Evolutionary conservation across 2,797 vertebrate species (phyloP).

Genomic region (Amazona finschi): DNA sequence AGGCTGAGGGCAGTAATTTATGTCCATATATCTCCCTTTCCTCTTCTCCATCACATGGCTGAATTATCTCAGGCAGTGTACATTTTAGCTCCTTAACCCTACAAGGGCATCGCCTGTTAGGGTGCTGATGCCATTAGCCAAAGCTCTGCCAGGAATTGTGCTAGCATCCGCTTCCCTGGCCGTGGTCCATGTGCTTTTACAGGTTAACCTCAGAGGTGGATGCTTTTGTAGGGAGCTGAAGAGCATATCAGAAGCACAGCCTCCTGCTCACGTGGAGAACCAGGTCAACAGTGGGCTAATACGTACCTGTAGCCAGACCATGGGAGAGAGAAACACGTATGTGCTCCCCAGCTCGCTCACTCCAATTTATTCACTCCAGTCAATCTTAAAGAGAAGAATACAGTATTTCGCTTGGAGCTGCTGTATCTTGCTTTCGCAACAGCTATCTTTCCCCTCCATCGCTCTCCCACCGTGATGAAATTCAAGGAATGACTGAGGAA

Average conservation of each 20-base stretch:
- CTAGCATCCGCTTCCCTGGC: neutral
- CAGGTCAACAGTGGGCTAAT: neutral
- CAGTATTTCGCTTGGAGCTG: neutral
- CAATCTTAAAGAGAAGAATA: neutral
- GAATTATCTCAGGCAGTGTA: neutral
- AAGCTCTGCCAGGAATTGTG: neutral
- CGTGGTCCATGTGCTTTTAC: neutral
- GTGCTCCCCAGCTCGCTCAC: neutral
- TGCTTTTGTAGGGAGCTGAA: neutral
- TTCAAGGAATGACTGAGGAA: neutral
- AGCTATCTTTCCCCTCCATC: accelerated
- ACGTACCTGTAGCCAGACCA: neutral
- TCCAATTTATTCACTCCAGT: neutral
- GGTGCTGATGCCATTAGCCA: neutral
- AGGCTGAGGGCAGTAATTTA: neutral
- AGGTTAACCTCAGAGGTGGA: neutral
- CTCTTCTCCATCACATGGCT: accelerated
- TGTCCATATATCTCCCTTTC: neutral
- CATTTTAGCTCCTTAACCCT: neutral
- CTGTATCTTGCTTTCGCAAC: neutral
- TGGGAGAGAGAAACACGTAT: neutral
- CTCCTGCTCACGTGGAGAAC: neutral
- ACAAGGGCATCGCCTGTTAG: neutral
- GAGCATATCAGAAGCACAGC: neutral
- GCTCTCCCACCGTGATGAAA: neutral